Percentiles rank a stretch among this genome's conserved stretches.
These are phyloP conservation scores for Halcyon malimbica DNA, from an alignment of 2,113 vertebrate species.

Conservation along the genomic window DNA sequence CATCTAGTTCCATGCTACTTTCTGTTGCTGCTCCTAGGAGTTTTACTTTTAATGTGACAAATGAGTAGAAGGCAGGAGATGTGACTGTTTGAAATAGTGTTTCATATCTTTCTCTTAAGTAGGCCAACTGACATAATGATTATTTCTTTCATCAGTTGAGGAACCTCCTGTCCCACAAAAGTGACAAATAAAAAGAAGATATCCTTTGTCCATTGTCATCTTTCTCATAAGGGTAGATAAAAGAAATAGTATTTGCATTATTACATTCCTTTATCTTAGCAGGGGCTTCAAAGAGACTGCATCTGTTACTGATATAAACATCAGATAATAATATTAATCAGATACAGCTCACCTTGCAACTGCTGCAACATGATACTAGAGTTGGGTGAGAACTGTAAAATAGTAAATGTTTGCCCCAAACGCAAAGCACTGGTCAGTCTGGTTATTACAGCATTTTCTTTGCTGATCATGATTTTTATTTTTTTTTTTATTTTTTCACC, in stretches of 20 bases:
- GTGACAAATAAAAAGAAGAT: background rate
- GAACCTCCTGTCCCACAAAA: background rate
- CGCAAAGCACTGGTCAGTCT: background rate
- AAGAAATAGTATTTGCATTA: background rate
- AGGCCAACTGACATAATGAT: background rate
- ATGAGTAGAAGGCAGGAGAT: background rate
- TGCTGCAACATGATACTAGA: background rate
- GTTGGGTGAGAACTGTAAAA: background rate
- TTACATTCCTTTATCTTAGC: background rate
- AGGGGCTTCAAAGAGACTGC: background rate
- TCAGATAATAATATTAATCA: background rate
- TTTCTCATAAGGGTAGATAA: background rate
- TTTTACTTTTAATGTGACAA: constrained; percentile 16
- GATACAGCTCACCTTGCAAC: background rate
- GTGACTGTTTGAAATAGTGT: background rate
- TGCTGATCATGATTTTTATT: background rate
- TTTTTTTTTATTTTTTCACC: background rate
- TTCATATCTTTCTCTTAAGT: constrained; percentile 10
- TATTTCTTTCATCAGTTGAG: background rate
- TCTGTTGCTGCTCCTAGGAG: background rate
- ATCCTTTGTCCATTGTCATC: background rate
- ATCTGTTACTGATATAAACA: background rate
- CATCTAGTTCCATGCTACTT: background rate
- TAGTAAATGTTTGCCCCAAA: background rate
- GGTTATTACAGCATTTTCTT: background rate